Evolutionary conservation across 92 coral and sea anemone genomes (phyloP).

Genomic region (Umimayanthus kanabou): DNA sequence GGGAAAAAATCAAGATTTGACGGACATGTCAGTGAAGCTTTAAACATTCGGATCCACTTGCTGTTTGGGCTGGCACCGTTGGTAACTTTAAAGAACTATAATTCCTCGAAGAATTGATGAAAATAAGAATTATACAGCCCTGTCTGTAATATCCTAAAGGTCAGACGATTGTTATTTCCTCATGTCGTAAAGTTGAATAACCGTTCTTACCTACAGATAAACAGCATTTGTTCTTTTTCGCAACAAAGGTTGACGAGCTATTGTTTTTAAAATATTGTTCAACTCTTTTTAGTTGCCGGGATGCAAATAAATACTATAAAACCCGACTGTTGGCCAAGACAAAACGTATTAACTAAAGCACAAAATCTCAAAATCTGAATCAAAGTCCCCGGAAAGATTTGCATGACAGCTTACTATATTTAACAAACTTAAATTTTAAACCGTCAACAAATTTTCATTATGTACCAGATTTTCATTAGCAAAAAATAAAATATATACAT

Average conservation of each 20-base stretch:
- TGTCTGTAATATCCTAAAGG: no score
- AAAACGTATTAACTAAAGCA: not conserved
- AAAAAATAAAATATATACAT: not conserved
- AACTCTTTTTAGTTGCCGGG: not conserved
- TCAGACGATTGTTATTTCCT: not conserved
- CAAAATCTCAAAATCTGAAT: not conserved
- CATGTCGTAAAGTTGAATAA: not conserved
- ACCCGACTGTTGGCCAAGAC: not conserved
- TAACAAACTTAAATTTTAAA: not conserved
- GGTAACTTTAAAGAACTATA: no score
- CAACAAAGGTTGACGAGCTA: no score
- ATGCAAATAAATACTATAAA: not conserved
- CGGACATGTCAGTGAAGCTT: no score
- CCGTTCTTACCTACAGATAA: not conserved
- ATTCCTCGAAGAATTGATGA: no score
- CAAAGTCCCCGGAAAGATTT: not conserved
- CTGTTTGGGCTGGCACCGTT: no score
- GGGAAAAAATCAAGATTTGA: no score
- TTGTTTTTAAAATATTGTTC: not conserved
- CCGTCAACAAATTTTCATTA: not conserved
- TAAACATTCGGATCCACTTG: no score
- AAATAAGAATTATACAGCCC: no score
- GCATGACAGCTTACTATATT: not conserved
- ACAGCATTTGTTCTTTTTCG: not conserved
- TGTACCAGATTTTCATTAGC: not conserved